Base-by-base conservation (phyloP, 2,113 vertebrate species). In the Pollimyrus isidori region DNA sequence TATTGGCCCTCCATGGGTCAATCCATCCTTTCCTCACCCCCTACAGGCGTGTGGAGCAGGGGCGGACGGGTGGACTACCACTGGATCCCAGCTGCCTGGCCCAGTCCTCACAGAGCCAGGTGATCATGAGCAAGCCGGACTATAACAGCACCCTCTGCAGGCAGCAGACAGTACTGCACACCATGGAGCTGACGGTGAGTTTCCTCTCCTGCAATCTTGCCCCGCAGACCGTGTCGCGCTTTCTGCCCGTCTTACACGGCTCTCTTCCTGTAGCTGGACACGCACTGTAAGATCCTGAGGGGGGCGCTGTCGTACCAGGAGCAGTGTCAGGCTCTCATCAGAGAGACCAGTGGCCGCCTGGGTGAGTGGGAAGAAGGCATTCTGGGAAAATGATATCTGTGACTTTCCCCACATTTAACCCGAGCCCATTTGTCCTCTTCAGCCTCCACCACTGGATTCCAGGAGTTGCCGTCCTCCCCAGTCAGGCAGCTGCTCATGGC, bases 81-180 rank as follows among this genome's bases (percentile, higher is more conserved):
- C 84, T 95, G 65, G 94, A 95, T 90, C 50, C 93, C 13, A 52
- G 90, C 73, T 91, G 90, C 26, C 30, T 95, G 88, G 88, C 91
- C 26, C 91, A 90, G 89, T 96, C 95, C n/a, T 95, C 95, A 11
- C 95, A 96, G 90, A 93, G 93, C 87, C 87, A 89, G 52, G 87
- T 96, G 15, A 94, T 96, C 88, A 91, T 91, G 91, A 92, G 85
- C 84, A 96, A 96, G 93, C 96, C 96, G 0, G 93, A 96, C 92
- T 96, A 96, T 92, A 90, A 88, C 5, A 5, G 42, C 48, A 39
- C 94, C 48, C 94, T 96, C 56, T 13, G 45, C 65, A 91, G 94
- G 91, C 95, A 96, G 42, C 91, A 91, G 50, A 89, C 92, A 1
- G 83, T 91, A 21, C 92, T 96, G 88, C 90, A 93, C 53, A 94